phyloP scores from a whole-genome alignment of 53 echinoderm and acorn worm genomes.

The Glandiceps talaboti region DNA sequence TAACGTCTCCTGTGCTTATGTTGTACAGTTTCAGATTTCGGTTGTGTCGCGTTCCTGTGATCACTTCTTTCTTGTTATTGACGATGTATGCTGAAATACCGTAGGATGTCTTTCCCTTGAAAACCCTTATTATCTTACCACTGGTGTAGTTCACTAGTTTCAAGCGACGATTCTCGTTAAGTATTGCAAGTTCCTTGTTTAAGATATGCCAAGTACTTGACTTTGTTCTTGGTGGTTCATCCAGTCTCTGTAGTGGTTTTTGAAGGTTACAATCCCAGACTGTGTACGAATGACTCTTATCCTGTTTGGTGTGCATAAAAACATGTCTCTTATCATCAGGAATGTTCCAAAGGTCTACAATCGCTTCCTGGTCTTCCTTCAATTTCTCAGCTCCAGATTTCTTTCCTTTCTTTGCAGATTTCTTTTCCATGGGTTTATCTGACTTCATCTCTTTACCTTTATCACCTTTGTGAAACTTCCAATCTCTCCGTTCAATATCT shows the following conservation, averaged over 20 bases:
- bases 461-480: background rate
- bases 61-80: background rate
- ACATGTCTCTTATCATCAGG: background rate
- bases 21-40: background rate
- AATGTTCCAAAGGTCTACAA: background rate
- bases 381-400: background rate
- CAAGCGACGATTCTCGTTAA: background rate
- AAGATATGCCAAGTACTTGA: background rate
- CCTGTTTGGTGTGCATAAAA: background rate
- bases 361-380: background rate
- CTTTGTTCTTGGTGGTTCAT: background rate
- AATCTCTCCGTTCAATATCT: background rate
- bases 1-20: background rate
- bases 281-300: background rate
- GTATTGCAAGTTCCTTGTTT: background rate
- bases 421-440: background rate
- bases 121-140: background rate
- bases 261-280: background rate
- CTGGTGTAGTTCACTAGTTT: background rate
- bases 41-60: background rate
- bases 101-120: background rate
- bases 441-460: background rate
- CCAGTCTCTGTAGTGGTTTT: background rate
- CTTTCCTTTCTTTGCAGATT: background rate
- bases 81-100: background rate